phyloP scores from a whole-genome alignment of 2,113 vertebrate species.

The Bucco capensis region DNA sequence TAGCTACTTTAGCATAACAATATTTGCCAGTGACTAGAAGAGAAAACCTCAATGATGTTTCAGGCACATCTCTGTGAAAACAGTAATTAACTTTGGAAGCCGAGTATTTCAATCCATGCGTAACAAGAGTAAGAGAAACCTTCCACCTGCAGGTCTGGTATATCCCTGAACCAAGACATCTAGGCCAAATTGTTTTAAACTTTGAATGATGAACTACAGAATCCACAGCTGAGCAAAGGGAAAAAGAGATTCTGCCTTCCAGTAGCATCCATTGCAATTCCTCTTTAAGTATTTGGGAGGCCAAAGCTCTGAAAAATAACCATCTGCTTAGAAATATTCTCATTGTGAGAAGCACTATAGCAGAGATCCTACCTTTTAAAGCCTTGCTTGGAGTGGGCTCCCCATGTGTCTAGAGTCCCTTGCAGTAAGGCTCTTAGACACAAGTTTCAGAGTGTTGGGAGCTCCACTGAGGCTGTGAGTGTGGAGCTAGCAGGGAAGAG shows the following conservation, averaged over 20 bases:
- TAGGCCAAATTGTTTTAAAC: neutral
- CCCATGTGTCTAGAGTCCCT: no score
- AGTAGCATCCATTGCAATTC: neutral
- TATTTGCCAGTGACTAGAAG: neutral
- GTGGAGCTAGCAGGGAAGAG: neutral
- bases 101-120: neutral
- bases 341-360: neutral
- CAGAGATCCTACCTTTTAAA: neutral
- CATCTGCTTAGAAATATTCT: neutral
- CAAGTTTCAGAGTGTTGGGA: neutral
- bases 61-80: neutral
- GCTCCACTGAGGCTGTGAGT: neutral
- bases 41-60: neutral
- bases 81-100: neutral
- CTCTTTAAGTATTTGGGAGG: neutral
- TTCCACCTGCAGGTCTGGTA: neutral
- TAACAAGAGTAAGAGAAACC: neutral
- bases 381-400: neutral
- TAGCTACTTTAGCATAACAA: neutral
- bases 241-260: neutral
- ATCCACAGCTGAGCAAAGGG: neutral
- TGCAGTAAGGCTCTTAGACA: neutral
- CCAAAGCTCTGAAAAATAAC: neutral
- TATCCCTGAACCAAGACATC: neutral
- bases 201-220: neutral